Evolutionary conservation across 2,888 invertebrate species (phyloP), one percentile per base, ranked within the genome.

Genomic region (Heliconius aoede): DNA sequence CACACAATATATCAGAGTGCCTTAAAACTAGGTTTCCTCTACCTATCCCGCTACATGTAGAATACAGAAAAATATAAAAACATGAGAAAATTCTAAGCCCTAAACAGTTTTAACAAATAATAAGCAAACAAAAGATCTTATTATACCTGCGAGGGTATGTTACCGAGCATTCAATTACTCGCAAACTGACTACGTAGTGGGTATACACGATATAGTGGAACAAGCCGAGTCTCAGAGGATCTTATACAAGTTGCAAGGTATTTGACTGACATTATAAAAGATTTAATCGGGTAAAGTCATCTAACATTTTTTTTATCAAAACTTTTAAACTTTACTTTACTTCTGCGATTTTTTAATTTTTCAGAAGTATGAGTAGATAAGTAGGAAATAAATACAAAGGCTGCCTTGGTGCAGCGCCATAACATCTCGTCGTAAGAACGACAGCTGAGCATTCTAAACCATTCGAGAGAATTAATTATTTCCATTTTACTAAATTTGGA

Each of bases 111-210:
- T 36, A 36, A 65, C 3, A 36, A 65, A 65, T 65, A 32, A 46
- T 30, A 62, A 64, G 64, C 15, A n/a, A 13, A 36, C 24, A 65
- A 32, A 65, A 65, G 36, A 64, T 32, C 32, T 65, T 36, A 65
- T 36, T 65, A 36, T 65, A 64, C 32, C 30, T n/a, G 11, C 64
- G 32, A 64, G 32, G n/a, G 64, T n/a, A 24, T 65, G 64, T 64
- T 36, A 36, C 32, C 24, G 36, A 13, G 24, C 36, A 24, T 65
- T 65, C 36, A 65, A 65, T 65, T 65, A 65, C 64, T 65, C 36
- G n/a, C n/a, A 65, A 65, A 65, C 62, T 64, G 62, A 64, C 36
- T 65, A 65, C 36, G 24, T 15, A 18, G 2, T 26, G 26, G 26
- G 5, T 15, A 65, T 8, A 24, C 30, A 32, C 21, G 4, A n/a